Evolutionary conservation across 2,888 invertebrate species (phyloP), one percentile per base, ranked within the genome.

Genomic region (Sminthurinus aureus): DNA sequence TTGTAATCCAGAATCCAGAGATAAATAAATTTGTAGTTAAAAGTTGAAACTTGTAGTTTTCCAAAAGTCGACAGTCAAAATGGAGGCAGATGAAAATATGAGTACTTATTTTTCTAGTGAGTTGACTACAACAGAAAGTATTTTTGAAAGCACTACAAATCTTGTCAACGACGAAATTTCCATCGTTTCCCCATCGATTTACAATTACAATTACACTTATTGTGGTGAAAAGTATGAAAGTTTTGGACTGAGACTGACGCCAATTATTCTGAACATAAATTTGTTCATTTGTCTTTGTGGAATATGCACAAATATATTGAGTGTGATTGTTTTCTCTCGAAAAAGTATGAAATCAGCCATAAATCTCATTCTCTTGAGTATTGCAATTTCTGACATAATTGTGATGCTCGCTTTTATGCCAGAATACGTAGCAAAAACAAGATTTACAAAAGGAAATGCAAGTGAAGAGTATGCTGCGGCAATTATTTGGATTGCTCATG

Each of bases 401-500:
- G 71, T 71, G 11, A 71, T 71, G 71, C 22, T 24, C 12, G 71
- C 71, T 20, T 71, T 20, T 13, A 71, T 71, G 8, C 71, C 71
- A n/a, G 22, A 71, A 71, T 71, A 71, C 24, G 12, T 71, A 22
- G 71, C 71, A 9, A 12, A 71, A 9, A 22, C 22, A 3, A 20
- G 22, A 9, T 52, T 52, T 52, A n/a, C n/a, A n/a, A n/a, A n/a
- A n/a, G n/a, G n/a, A n/a, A n/a, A n/a, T n/a, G n/a, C n/a, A n/a
- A n/a, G n/a, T n/a, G n/a, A n/a, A n/a, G n/a, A n/a, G n/a, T 66
- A 66, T 20, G 18, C 71, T 11, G 24, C 71, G 3, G 71, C 71
- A 8, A 24, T 71, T 24, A 71, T 71, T 71, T 71, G 71, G 71
- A 71, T 71, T 13, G 6, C 24, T 13, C 71, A 71, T 22, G 71